Evolutionary conservation across 2,113 vertebrate species (phyloP).

Genomic region (Merops nubicus): DNA sequence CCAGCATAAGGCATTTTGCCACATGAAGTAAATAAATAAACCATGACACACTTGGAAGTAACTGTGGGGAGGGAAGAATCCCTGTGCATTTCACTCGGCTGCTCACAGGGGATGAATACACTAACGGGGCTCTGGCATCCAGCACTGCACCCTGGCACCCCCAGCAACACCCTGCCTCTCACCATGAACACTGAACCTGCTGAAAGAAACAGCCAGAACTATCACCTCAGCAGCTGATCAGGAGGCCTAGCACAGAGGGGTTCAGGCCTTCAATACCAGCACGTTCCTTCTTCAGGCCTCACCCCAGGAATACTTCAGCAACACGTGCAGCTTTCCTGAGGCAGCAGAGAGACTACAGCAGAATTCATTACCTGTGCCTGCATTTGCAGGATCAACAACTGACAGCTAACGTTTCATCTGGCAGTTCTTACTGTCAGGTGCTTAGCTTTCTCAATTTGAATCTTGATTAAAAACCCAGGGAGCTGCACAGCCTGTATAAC

Average conservation of each 20-base stretch:
- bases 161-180: not conserved
- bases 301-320: not conserved
- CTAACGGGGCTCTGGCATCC: not conserved
- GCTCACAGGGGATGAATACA: rapidly evolving
- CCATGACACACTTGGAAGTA: not conserved
- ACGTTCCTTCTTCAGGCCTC: not conserved
- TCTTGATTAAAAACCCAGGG: not conserved
- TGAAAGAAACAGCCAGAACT: not conserved
- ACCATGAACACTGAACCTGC: not conserved
- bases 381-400: not conserved
- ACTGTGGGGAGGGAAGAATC: not conserved
- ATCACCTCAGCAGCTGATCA: not conserved
- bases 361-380: rapidly evolving
- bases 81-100: not conserved
- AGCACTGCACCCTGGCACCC: not conserved
- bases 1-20: not conserved
- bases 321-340: not conserved
- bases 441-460: not conserved
- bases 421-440: not conserved
- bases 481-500: rapidly evolving
- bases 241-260: not conserved
- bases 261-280: not conserved
- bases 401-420: not conserved
- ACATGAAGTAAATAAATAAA: not conserved
- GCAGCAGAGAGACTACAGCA: not conserved